Evolutionary conservation across 1,140 invertebrate genomes (phyloP).

Genomic region (Harpegnathos saltator): DNA sequence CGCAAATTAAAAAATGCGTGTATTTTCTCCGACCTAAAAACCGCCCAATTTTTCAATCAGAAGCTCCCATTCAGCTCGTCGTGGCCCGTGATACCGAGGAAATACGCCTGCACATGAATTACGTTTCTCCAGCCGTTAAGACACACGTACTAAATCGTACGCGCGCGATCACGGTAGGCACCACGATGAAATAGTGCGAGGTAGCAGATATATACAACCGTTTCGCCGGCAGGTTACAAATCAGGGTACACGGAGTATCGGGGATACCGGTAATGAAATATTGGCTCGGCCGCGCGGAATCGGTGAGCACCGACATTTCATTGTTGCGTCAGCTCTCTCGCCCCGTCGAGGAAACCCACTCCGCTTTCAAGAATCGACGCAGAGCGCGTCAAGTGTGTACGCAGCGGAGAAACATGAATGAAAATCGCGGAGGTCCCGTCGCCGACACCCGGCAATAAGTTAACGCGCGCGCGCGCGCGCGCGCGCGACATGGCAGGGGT

Average conservation of each 20-base stretch:
- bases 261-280: constrained; percentile 39
- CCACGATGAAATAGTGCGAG: constrained; percentile 42
- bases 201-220: background rate
- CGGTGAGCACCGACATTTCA: constrained; percentile 44
- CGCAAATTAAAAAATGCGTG: background rate
- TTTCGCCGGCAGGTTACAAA: constrained; percentile 41
- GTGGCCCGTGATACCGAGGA: background rate
- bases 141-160: constrained; percentile 1
- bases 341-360: constrained; percentile 65
- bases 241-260: constrained; percentile 42
- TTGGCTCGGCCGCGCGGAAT: constrained; percentile 24
- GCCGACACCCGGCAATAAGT: constrained; percentile 62
- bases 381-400: constrained; percentile 48
- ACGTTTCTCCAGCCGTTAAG: background rate
- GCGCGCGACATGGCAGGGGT: constrained; percentile 30
- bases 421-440: constrained; percentile 70
- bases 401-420: constrained; percentile 68
- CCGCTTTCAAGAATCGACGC: constrained; percentile 68
- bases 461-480: too few species aligned
- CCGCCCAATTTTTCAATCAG: background rate
- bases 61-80: background rate
- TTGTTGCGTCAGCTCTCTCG: constrained; percentile 64
- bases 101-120: background rate
- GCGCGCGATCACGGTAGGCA: constrained; percentile 10
- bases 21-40: background rate